Base-by-base conservation (phyloP, 2,113 vertebrate species). In the Notiomystis cincta region DNA sequence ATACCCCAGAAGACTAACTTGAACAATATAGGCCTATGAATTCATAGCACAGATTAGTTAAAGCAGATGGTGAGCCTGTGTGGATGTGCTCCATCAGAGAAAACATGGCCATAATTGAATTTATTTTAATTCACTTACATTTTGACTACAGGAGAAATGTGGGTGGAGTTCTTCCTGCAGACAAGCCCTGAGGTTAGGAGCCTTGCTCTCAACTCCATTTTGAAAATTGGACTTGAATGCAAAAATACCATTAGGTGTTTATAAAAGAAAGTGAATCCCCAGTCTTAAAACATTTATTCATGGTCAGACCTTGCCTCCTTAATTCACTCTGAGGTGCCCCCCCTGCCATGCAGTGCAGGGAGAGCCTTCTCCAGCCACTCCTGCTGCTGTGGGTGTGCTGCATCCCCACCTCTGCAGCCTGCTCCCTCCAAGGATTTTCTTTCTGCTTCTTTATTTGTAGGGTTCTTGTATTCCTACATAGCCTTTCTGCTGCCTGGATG, bases 21-120 rank as follows among this genome's bases (percentile, higher is more conserved):
- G 60, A 90, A 83, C 89, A 92, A 80, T n/a, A 24, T 33, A 78
- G 51, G 28, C 82, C 76, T 75, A 13, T 64, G 72, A 89, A 92
- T 93, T 83, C 93, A 56, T 54, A 81, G 86, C 91, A 61, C 48
- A 92, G 75, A 90, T 85, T 35, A 95, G 85, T 90, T 70, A 93
- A 96, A 87, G 56, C 95, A 95, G 96, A 95, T 97, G 95, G 95
- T 4, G 27, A 95, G 93, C 50, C 72, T 50, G 64, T 53, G 86
- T 90, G 82, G 86, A 95, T 90, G 56, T 33, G 4, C 83, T 95
- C 86, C 11, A 18, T 78, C 82, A 84, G 38, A 90, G 67, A 66
- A 92, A 93, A 67, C 18, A 4, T 77, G 87, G 64, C 35, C 67
- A 56, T 93, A 96, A 95, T 64, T 91, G 51, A 86, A 93, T 95